Percentiles rank a stretch among this genome's conserved stretches.
Evolutionary conservation across 2,888 invertebrate species (phyloP).

Genomic region (Hemaris fuciformis): DNA sequence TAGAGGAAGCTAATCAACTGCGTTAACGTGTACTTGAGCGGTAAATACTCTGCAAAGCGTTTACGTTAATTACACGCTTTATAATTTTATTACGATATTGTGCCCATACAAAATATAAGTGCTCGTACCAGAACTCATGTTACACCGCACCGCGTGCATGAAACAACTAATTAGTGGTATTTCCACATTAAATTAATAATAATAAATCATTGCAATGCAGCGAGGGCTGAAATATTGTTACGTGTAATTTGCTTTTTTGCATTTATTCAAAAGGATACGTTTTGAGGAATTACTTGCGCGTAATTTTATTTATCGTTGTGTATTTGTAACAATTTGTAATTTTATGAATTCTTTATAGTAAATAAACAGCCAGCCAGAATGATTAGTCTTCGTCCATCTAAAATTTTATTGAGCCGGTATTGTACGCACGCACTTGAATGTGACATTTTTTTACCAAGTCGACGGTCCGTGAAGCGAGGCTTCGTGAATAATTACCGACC

Average conservation of each 20-base stretch:
- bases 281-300: not conserved
- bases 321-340: not conserved
- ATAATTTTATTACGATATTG: not conserved
- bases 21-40: constrained; percentile 21
- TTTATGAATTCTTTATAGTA: not conserved
- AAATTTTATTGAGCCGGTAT: constrained; percentile 18
- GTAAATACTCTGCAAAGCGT: not conserved
- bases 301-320: not conserved
- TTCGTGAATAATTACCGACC: constrained; percentile 76
- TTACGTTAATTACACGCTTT: not conserved
- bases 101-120: constrained; percentile 24
- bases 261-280: not conserved
- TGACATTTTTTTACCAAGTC: constrained; percentile 50
- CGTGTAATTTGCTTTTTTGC: constrained; percentile 6
- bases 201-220: constrained; percentile 31
- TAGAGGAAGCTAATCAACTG: constrained; percentile 53
- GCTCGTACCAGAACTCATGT: constrained; percentile 32
- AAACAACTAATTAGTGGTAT: constrained; percentile 44
- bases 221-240: constrained; percentile 13
- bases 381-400: not conserved
- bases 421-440: constrained; percentile 27
- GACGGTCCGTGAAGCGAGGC: constrained; percentile 51
- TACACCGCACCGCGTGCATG: constrained; percentile 39
- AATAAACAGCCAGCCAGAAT: not conserved
- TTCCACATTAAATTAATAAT: constrained; percentile 34